Base-by-base conservation (phyloP, 2,888 invertebrate genomes). In the Oligia fasciuncula region DNA sequence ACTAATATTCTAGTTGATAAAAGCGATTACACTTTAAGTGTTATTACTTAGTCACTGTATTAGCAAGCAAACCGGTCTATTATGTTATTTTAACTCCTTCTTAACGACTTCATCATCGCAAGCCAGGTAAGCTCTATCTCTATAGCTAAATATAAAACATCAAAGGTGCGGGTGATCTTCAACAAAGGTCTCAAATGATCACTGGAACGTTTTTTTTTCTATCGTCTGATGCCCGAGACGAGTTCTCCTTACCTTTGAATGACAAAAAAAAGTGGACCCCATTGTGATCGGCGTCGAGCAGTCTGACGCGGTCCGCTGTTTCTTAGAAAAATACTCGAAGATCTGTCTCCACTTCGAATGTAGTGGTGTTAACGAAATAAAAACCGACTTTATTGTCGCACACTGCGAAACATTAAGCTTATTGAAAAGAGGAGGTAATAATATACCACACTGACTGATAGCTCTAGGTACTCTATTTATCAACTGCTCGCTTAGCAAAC, bases 201-300 rank as follows among this genome's bases (percentile, higher is more conserved):
- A 94, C 92, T 93, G 93, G 92, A 91, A 90, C 83, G 87, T 93
- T 49, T 94, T 89, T 93, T 95, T 95, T 95, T 94, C 92, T 93
- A 92, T 90, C 91, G 91, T 91, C 93, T 93, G 91, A 91, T 91
- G 93, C 91, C 90, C 91, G 92, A 93, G 93, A 93, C 93, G 93
- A 91, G 94, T 94, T 92, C 91, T 92, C 91, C 91, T 92, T 91
- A 92, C 93, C 92, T 93, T 91, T 89, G 87, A 91, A 90, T 91
- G 91, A 93, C 92, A 94, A 94, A 96, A 92, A 29, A 96, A 96
- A 92, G 91, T 90, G 89, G 92, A 91, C 89, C 89, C 95, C 92
- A 95, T 96, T 96, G 96, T 96, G 92, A 90, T 92, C 88, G 95
- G 96, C 96, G 96, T 93, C 96, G 95, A 93, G 96, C 96, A 92